Percentiles rank a stretch among this genome's conserved stretches.
These are phyloP conservation scores for Thecocarcelia acutangulata DNA, from an alignment of 2,888 invertebrate species.

Conservation along the genomic window DNA sequence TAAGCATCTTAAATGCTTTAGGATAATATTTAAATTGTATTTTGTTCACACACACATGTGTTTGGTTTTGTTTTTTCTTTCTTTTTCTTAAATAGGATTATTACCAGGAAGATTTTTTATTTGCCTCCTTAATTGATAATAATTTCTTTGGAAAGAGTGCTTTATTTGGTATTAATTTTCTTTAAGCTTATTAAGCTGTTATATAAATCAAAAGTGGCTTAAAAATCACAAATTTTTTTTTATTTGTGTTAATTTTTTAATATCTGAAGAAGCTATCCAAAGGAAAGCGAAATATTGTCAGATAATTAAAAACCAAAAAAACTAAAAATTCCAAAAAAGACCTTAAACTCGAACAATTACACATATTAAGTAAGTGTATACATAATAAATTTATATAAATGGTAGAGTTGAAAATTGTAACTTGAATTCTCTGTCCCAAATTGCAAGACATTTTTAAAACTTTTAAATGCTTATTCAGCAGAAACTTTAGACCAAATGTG, in stretches of 20 bases:
- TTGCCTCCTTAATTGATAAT: conserved; percentile 42
- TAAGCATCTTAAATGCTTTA: conserved; percentile 58
- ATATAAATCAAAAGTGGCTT: not conserved
- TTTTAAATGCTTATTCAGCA: no score
- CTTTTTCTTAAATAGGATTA: conserved; percentile 53
- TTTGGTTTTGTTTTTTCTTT: not conserved
- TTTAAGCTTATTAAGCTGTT: conserved; percentile 5
- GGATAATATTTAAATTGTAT: conserved; percentile 40
- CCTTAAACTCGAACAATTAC: no score
- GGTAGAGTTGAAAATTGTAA: no score
- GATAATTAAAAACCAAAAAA: no score
- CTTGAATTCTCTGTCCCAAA: no score
- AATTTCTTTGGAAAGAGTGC: conserved; percentile 41
- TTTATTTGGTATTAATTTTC: conserved; percentile 30
- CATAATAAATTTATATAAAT: no score
- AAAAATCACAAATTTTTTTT: not conserved
- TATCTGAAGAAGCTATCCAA: no score
- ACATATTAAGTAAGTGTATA: no score
- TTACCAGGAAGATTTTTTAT: conserved; percentile 7
- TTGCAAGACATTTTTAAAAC: no score
- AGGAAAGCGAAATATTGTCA: no score
- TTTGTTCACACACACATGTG: conserved; percentile 39
- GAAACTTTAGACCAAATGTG: no score
- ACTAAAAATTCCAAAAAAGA: no score
- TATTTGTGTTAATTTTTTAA: not conserved